Evolutionary conservation across 2,888 invertebrate genomes (phyloP).

Genomic region (Cantharis rustica): DNA sequence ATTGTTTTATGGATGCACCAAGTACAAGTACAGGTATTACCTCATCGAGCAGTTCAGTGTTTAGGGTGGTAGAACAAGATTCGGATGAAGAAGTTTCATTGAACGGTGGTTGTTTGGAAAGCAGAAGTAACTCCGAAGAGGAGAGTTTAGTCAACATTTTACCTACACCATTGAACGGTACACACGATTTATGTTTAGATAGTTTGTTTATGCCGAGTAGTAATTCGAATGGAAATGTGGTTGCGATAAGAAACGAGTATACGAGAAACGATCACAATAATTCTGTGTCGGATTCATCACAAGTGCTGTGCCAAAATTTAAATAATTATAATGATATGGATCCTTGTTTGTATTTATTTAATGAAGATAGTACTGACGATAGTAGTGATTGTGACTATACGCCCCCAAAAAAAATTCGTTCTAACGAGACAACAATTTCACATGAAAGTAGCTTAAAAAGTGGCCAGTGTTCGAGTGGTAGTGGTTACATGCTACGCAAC

Average conservation of each 20-base stretch:
- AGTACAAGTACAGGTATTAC: slow-evolving; percentile 69
- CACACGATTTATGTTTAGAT: slow-evolving; percentile 54
- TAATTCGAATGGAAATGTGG: slow-evolving; percentile 16
- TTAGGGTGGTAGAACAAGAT: slow-evolving; percentile 60
- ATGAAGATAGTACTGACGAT: slow-evolving; percentile 45
- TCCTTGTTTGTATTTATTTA: slow-evolving; percentile 16
- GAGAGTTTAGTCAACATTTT: slow-evolving; percentile 62
- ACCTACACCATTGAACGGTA: slow-evolving; percentile 65
- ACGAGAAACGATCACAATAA: slow-evolving; percentile 7
- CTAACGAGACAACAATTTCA: neutral
- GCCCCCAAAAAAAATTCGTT: slow-evolving; percentile 47
- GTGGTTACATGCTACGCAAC: slow-evolving; percentile 35
- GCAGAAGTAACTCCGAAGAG: slow-evolving; percentile 37
- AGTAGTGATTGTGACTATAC: slow-evolving; percentile 45
- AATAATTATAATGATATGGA: neutral
- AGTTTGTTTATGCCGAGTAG: slow-evolving; percentile 44
- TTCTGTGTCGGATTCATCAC: slow-evolving; percentile 1
- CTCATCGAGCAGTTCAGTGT: slow-evolving; percentile 46
- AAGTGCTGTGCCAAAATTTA: slow-evolving; percentile 8
- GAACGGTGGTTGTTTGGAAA: slow-evolving; percentile 35
- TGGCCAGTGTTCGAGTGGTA: slow-evolving; percentile 46
- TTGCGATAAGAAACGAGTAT: slow-evolving; percentile 22
- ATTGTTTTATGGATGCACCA: slow-evolving; percentile 62
- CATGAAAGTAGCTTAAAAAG: slow-evolving; percentile 53
- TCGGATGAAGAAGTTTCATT: slow-evolving; percentile 63